Evolutionary conservation across 2,888 invertebrate genomes (phyloP), one percentile per base, ranked within the genome.

Genomic region (Catocala fraxini): DNA sequence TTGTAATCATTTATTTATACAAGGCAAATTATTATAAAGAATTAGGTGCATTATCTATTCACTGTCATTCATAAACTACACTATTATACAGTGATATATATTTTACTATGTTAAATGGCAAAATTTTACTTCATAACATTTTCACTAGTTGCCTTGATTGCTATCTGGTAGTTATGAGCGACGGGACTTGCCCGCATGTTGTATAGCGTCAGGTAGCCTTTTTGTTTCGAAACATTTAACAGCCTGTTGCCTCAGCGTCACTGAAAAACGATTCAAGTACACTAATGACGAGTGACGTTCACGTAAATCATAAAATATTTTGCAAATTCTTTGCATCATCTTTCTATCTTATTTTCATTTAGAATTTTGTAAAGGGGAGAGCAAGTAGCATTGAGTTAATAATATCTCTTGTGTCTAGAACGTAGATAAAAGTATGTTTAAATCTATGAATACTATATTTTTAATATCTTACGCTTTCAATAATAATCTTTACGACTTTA

Each of bases 1-100:
- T 39, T 13, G 39, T 45, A 59, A 47, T 57, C 63, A 55, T 51
- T 60, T 60, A 45, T 51, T 51, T 45, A 43, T 9, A 13, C 25
- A 0, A 11, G 11, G 10, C 39, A 10, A 39, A 25, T 12, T 13
- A 15, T 15, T 4, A 9, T 46, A 15, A 46, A 15, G 46, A 25
- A 15, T 15, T 39, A 39, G 7, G 7, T 25, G n/a, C 12, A 6
- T 5, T 13, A 45, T 5, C 6, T 12, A 45, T 12, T 4, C 12
- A 39, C 9, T 39, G 9, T 39, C 35, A 39, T 9, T 7, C 7
- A 39, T 25, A 4, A 9, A 39, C 35, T 39, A 9, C 6, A 39
- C 25, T 25, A 25, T 25, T 25, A 25, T 25, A 25, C 25, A 25
- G 1, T 25, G 25, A 25, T 25, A 25, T 25, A 25, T 4, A 25